Evolutionary conservation across 2,113 vertebrate genomes (phyloP).

Genomic region (Hippocampus abdominalis): DNA sequence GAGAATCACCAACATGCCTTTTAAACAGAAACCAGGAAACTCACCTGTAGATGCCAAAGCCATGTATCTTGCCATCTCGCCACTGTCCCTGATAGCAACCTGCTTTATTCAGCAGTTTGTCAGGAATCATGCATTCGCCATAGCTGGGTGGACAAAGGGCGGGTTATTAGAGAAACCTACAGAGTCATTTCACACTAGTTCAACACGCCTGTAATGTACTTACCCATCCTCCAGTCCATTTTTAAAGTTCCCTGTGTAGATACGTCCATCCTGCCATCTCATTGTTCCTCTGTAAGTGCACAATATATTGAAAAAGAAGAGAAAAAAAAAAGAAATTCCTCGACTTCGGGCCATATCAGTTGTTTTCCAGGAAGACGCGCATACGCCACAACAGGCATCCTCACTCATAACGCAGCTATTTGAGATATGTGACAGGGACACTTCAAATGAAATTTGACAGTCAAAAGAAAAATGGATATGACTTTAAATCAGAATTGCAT

Average conservation of each 20-base stretch:
- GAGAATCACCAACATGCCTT: background rate
- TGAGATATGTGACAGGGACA: too few species aligned
- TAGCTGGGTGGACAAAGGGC: constrained; percentile 68
- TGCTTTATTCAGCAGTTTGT: constrained; percentile 80
- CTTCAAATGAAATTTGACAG: too few species aligned
- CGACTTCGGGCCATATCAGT: too few species aligned
- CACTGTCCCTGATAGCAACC: constrained; percentile 89
- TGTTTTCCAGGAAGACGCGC: too few species aligned
- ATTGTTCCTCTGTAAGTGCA: constrained; percentile 79
- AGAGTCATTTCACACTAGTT: background rate
- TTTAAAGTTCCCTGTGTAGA: constrained; percentile 88
- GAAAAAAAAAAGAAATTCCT: too few species aligned
- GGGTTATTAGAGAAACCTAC: background rate
- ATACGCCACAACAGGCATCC: too few species aligned
- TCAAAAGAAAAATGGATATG: too few species aligned
- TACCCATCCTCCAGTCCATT: constrained; percentile 92
- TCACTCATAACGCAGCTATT: too few species aligned
- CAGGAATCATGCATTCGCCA: constrained; percentile 83
- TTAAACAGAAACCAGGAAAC: constrained; percentile 7
- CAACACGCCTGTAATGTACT: constrained; percentile 19
- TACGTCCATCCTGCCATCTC: constrained; percentile 88
- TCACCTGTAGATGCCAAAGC: constrained; percentile 91
- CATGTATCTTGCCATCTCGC: constrained; percentile 94
- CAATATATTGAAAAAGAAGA: background rate
- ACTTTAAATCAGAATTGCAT: too few species aligned